Evolutionary conservation across 2,888 invertebrate species (phyloP), one percentile per base, ranked within the genome.

Genomic region (Luffia ferchaultella): DNA sequence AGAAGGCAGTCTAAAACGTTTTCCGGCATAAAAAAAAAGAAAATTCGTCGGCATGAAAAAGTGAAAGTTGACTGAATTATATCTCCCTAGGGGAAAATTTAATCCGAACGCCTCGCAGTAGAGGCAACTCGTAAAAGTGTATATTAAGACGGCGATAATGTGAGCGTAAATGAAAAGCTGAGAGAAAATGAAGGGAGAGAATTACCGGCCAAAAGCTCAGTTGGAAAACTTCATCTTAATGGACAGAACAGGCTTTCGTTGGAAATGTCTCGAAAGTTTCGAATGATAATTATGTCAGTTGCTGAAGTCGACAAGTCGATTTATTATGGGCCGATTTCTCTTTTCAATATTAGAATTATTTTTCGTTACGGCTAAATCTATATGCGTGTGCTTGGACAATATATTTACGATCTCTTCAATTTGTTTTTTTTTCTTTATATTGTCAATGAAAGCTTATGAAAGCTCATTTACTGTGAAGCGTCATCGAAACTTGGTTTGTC

Each of bases 21-120:
- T 30, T 30, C 30, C 30, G 30, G 12, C 30, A 30, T 7, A 30
- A 30, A 30, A 30, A 30, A 30, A 30, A 30, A 12, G 3, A 12
- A 30, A 30, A 30, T 30, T 30, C 30, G 30, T 30, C 30, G 30
- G 12, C 30, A 30, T 30, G 12, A 30, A 30, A 61, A 54, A 56
- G 57, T 55, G 52, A 57, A 55, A 59, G 53, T 53, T 51, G 58
- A 58, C 54, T 63, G 59, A 61, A 58, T 59, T 61, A 61, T 58
- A 52, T 51, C 57, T 55, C 61, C 57, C 60, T 3, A 46, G 57
- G 55, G 63, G 52, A 54, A 55, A 55, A 59, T 56, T 53, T 58
- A 57, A 49, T 49, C 49, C 49, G 16, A 49, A 42, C 19, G 42
- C 19, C 41, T 19, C 20, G 20, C 20, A 2, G 44, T 16, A 18